phyloP scores from a whole-genome alignment of 2,797 vertebrate genomes.

The Pseudotriccus pelzelni region DNA sequence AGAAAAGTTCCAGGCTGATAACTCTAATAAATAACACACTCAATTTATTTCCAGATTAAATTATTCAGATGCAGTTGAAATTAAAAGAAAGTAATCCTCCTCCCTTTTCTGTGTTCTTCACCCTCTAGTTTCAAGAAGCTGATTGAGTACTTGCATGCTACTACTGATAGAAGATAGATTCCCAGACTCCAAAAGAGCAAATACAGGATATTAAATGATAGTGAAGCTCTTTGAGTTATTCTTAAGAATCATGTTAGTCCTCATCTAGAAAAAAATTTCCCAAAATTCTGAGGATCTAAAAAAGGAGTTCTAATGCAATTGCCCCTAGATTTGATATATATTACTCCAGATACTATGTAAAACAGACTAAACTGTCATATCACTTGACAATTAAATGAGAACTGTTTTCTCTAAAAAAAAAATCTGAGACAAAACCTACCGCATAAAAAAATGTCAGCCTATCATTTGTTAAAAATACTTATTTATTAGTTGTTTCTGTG shows the following conservation, averaged over 20 bases:
- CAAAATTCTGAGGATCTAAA: background rate
- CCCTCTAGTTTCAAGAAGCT: background rate
- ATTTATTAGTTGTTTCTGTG: background rate
- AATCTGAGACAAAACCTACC: background rate
- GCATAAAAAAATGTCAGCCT: background rate
- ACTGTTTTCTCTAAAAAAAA: background rate
- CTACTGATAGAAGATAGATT: background rate
- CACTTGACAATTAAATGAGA: background rate
- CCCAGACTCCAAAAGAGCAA: background rate
- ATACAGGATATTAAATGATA: background rate
- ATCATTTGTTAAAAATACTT: background rate
- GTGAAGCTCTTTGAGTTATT: background rate
- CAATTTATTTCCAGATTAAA: background rate
- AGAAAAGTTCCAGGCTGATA: background rate
- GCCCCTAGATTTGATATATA: background rate
- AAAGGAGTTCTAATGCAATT: background rate
- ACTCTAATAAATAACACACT: background rate
- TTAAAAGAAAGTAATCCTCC: background rate
- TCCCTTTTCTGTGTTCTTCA: background rate
- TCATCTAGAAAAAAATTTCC: background rate
- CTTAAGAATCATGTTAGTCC: background rate
- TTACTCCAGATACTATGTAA: background rate
- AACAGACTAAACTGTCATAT: background rate
- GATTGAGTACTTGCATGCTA: background rate
- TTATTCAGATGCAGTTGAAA: background rate